Evolutionary conservation across 2,888 invertebrate species (phyloP).

Genomic region (Xylophagus ater): DNA sequence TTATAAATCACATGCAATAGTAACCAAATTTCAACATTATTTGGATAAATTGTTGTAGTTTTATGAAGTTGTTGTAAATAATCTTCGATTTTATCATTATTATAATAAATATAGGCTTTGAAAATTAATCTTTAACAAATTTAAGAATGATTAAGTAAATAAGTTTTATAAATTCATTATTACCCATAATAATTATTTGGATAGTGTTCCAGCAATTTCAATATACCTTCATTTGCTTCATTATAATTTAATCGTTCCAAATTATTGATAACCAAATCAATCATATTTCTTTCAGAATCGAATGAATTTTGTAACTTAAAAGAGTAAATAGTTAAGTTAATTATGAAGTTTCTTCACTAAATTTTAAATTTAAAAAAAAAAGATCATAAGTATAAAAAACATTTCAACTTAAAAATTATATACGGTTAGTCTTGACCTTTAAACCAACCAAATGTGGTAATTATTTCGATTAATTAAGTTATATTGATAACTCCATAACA

Average conservation of each 20-base stretch:
- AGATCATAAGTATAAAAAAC: too few relatives aligned
- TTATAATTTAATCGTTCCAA: slow-evolving; percentile 3
- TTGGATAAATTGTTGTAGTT: slow-evolving; percentile 3
- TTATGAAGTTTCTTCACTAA: too few relatives aligned
- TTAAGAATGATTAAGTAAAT: neutral
- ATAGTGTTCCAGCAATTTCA: slow-evolving; percentile 2
- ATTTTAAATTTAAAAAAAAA: too few relatives aligned
- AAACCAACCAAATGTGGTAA: too few relatives aligned
- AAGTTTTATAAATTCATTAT: neutral
- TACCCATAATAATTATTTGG: slow-evolving; percentile 9
- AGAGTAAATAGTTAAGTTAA: neutral
- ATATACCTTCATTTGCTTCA: neutral
- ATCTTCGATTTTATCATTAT: neutral
- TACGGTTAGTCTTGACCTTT: too few relatives aligned
- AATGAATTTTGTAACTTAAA: slow-evolving; percentile 1
- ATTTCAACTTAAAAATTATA: too few relatives aligned
- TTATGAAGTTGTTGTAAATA: neutral
- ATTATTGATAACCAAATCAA: slow-evolving; percentile 8
- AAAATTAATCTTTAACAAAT: slow-evolving; percentile 7
- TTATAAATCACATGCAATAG: slow-evolving; percentile 9
- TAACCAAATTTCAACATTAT: slow-evolving; percentile 10
- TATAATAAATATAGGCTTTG: slow-evolving; percentile 6
- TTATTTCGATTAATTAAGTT: too few relatives aligned
- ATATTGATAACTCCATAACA: too few relatives aligned
- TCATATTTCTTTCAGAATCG: slow-evolving; percentile 4